Percentiles rank a stretch among this genome's conserved stretches.
phyloP scores from a whole-genome alignment of 1,140 invertebrate genomes.

The Venturia canescens region DNA sequence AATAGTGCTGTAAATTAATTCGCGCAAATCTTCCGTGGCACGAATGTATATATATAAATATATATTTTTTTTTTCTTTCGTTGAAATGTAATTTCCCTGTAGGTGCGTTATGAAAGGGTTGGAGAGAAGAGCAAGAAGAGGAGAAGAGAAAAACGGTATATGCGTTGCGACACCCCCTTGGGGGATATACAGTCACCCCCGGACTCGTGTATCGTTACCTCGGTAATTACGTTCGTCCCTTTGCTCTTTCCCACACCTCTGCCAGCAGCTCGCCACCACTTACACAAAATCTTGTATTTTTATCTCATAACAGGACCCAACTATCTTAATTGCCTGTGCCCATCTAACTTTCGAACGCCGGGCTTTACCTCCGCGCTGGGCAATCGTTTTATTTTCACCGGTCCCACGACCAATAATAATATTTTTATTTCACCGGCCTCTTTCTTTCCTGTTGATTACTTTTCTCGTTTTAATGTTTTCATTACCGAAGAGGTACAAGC shows the following conservation, averaged over 20 bases:
- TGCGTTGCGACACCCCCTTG: not conserved
- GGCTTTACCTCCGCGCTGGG: too few species aligned
- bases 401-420: not conserved
- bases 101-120: slow-evolving; percentile 15
- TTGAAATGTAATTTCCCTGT: slow-evolving; percentile 40
- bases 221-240: slow-evolving; percentile 47
- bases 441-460: not conserved
- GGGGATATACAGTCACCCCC: slow-evolving; percentile 12
- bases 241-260: not conserved
- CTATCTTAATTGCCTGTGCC: slow-evolving; percentile 54
- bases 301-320: slow-evolving; percentile 53
- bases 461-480: too few species aligned
- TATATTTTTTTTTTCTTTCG: slow-evolving; percentile 26
- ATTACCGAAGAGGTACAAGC: too few species aligned
- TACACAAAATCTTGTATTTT: slow-evolving; percentile 39
- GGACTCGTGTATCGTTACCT: slow-evolving; percentile 41
- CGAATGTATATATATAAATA: too few species aligned
- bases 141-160: not conserved
- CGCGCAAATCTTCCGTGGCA: slow-evolving; percentile 43
- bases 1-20: slow-evolving; percentile 49
- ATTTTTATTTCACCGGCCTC: not conserved
- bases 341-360: not conserved
- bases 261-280: not conserved
- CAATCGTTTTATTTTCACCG: slow-evolving; percentile 4
- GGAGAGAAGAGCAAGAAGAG: not conserved